Conservation (phyloP, 2,888 invertebrate species). For the Leptinotarsa rubiginosa region DNA sequence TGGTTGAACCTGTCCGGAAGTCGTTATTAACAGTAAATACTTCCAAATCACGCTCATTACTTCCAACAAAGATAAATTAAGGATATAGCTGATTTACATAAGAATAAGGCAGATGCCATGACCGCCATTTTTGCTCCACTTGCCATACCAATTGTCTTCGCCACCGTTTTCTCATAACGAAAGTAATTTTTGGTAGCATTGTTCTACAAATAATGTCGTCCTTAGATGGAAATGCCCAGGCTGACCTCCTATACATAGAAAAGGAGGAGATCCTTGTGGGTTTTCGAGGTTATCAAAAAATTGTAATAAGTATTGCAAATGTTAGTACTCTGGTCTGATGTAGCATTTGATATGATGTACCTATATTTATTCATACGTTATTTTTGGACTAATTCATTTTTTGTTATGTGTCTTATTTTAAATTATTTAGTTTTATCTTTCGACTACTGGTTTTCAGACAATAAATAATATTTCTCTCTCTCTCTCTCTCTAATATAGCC, state of each 20-base stretch:
- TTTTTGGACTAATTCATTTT: too few relatives aligned
- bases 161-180: neutral
- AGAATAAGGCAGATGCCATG: slow-evolving; percentile 16
- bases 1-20: slow-evolving; percentile 21
- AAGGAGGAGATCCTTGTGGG: neutral
- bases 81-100: slow-evolving; percentile 26
- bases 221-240: neutral
- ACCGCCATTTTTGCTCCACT: slow-evolving; percentile 10
- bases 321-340: too few relatives aligned
- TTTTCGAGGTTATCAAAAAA: too few relatives aligned
- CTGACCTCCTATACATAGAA: neutral
- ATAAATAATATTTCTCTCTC: too few relatives aligned
- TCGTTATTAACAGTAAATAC: slow-evolving; percentile 28
- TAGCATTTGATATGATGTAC: too few relatives aligned
- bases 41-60: slow-evolving; percentile 25
- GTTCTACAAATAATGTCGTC: neutral
- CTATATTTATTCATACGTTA: too few relatives aligned
- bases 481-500: too few relatives aligned
- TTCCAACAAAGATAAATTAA: slow-evolving; percentile 27
- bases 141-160: slow-evolving; percentile 11
- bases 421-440: too few relatives aligned
- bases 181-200: slow-evolving; percentile 6
- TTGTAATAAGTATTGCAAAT: too few relatives aligned
- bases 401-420: too few relatives aligned
- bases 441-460: too few relatives aligned